These are phyloP conservation scores for Micromussa lordhowensis DNA, from an alignment of 92 coral and sea anemone genomes.

Conservation along the genomic window DNA sequence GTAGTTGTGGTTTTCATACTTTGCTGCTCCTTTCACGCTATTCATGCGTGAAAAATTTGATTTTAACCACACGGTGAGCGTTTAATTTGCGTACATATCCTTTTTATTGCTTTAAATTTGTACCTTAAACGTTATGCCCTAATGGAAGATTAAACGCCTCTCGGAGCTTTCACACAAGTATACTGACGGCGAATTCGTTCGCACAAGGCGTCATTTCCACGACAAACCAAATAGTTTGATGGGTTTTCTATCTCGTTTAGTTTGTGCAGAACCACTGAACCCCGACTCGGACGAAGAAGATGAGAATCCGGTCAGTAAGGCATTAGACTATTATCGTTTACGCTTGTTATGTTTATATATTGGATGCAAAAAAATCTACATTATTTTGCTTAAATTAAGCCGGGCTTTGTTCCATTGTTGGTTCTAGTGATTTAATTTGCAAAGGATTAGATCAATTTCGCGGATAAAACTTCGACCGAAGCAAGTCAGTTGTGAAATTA, in stretches of 20 bases:
- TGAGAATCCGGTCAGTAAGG: conserved; percentile 82
- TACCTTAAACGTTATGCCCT: background rate
- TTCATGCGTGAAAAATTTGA: background rate
- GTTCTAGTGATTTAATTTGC: conserved; percentile 16
- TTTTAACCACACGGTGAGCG: background rate
- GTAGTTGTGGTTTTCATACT: background rate
- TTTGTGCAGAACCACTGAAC: conserved; percentile 95
- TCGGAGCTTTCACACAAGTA: background rate
- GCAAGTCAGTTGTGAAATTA: background rate
- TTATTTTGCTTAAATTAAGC: conserved; percentile 14
- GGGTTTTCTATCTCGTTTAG: conserved; percentile 58
- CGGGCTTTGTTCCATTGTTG: conserved; percentile 1
- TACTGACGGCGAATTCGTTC: background rate
- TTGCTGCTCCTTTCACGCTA: background rate
- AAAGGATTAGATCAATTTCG: background rate
- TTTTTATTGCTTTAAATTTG: background rate
- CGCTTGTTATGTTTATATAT: background rate
- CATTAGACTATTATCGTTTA: conserved; percentile 11
- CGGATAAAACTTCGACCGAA: background rate
- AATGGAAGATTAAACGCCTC: background rate
- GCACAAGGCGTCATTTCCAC: background rate
- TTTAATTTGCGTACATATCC: background rate
- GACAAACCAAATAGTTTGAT: background rate
- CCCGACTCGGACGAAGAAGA: conserved; percentile 98
- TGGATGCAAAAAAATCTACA: conserved; percentile 35